Evolutionary conservation across 2,797 vertebrate genomes (phyloP).

Genomic region (Echiichthys vipera): DNA sequence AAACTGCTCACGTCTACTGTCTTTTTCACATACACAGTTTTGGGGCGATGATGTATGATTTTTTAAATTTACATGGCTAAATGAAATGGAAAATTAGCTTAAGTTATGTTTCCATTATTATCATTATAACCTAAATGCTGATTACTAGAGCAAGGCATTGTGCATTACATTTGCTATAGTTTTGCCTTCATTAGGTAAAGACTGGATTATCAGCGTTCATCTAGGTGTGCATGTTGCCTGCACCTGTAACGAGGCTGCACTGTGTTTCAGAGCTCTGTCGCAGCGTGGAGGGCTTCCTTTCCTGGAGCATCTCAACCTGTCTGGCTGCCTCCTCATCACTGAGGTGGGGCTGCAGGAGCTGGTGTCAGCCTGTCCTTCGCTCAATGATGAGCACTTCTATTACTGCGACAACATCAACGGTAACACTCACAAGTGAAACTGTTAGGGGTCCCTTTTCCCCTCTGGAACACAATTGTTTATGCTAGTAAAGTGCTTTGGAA

Average conservation of each 20-base stretch:
- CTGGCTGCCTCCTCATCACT: slow-evolving; percentile 94
- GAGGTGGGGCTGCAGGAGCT: slow-evolving; percentile 95
- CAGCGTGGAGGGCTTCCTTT: slow-evolving; percentile 93
- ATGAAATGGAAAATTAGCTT: not conserved
- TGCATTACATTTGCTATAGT: not conserved
- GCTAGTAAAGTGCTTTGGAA: not conserved
- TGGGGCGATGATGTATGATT: not conserved
- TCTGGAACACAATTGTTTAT: not conserved
- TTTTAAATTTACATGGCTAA: not conserved
- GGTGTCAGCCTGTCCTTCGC: slow-evolving; percentile 93
- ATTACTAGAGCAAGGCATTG: not conserved
- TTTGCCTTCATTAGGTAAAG: not conserved
- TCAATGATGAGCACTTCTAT: slow-evolving; percentile 98
- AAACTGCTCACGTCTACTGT: not conserved
- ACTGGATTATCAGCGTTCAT: slow-evolving; percentile 1
- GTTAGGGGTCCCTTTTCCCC: not conserved
- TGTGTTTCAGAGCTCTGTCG: slow-evolving; percentile 88
- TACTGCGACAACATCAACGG: slow-evolving; percentile 99
- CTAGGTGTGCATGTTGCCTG: not conserved
- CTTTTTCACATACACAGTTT: not conserved
- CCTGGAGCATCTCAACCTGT: slow-evolving; percentile 97
- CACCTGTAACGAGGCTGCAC: slow-evolving; percentile 5
- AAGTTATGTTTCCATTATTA: not conserved
- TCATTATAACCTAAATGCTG: not conserved
- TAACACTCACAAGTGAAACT: slow-evolving; percentile 78